Conservation (phyloP, 2,797 vertebrate genomes). For the Coranthus polyacanthus region DNA sequence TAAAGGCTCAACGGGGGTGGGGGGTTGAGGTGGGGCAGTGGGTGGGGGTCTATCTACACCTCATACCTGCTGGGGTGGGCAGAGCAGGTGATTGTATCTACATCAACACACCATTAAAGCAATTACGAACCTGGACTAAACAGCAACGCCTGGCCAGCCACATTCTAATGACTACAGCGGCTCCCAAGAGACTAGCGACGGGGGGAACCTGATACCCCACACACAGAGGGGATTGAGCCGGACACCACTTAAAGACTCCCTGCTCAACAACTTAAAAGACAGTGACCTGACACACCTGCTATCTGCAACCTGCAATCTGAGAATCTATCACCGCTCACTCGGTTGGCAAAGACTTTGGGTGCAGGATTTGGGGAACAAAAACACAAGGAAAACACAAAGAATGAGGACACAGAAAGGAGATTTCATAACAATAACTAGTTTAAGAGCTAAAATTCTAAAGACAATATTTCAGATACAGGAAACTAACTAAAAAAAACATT, state of each 20-base stretch:
- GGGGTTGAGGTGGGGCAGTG: slow-evolving; percentile 45
- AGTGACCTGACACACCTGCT: slow-evolving; percentile 78
- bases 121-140: slow-evolving; percentile 82
- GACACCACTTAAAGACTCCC: slow-evolving; percentile 78
- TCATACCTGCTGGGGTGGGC: slow-evolving; percentile 85
- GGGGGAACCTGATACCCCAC: slow-evolving; percentile 74
- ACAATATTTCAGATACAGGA: neutral
- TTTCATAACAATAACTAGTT: neutral
- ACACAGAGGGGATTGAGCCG: slow-evolving; percentile 61
- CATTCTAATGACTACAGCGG: slow-evolving; percentile 78
- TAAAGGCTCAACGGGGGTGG: slow-evolving; percentile 75
- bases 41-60: slow-evolving; percentile 73
- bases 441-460: neutral
- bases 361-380: slow-evolving; percentile 41
- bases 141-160: slow-evolving; percentile 66
- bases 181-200: slow-evolving; percentile 72
- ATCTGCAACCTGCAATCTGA: slow-evolving; percentile 80
- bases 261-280: slow-evolving; percentile 78
- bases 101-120: slow-evolving; percentile 88
- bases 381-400: slow-evolving; percentile 5
- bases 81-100: slow-evolving; percentile 87
- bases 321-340: slow-evolving; percentile 61
- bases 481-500: too few relatives aligned
- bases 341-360: slow-evolving; percentile 23
- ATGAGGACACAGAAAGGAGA: neutral